A percentile compares a stretch with the other conserved stretches of the same genome.
These are phyloP conservation scores for Drosophila gunungcola DNA, from an alignment of 1,140 invertebrate species.

Conservation along the genomic window DNA sequence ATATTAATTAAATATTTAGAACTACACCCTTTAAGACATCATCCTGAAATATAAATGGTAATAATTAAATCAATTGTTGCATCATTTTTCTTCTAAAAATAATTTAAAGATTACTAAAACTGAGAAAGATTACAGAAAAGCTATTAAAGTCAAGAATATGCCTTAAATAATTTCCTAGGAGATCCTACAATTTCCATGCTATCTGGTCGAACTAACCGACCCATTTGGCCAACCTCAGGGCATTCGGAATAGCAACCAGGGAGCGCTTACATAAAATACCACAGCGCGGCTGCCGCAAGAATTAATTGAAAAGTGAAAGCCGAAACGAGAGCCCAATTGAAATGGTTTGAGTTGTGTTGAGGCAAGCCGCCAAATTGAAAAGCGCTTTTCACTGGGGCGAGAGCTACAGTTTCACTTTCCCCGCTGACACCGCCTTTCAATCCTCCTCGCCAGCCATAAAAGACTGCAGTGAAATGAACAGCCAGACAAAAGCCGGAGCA, in stretches of 20 bases:
- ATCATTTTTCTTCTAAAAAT: too few relatives aligned
- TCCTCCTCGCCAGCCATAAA: slow-evolving; percentile 8
- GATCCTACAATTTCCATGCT: neutral
- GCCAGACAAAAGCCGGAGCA: slow-evolving; percentile 27
- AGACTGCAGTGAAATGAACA: slow-evolving; percentile 36
- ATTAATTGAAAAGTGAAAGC: slow-evolving; percentile 81
- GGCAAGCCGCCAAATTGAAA: slow-evolving; percentile 61
- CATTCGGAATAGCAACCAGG: slow-evolving; percentile 29
- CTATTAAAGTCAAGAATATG: neutral
- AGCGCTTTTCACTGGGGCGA: slow-evolving; percentile 46
- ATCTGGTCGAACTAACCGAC: neutral
- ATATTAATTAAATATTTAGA: too few relatives aligned
- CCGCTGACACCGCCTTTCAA: neutral
- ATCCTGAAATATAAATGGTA: too few relatives aligned
- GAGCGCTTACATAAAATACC: slow-evolving; percentile 62
- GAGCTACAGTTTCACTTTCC: slow-evolving; percentile 62
- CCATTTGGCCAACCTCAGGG: slow-evolving; percentile 22
- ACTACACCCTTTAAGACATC: slow-evolving; percentile 1
- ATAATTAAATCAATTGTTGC: too few relatives aligned
- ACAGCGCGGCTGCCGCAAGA: slow-evolving; percentile 43
- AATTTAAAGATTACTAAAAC: too few relatives aligned
- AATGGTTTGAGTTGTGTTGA: slow-evolving; percentile 36
- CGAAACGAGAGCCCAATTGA: slow-evolving; percentile 26
- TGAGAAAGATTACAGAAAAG: too few relatives aligned
- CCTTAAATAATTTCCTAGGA: neutral